Evolutionary conservation across 2,113 vertebrate species (phyloP).

Genomic region (Bostrychus sinensis): DNA sequence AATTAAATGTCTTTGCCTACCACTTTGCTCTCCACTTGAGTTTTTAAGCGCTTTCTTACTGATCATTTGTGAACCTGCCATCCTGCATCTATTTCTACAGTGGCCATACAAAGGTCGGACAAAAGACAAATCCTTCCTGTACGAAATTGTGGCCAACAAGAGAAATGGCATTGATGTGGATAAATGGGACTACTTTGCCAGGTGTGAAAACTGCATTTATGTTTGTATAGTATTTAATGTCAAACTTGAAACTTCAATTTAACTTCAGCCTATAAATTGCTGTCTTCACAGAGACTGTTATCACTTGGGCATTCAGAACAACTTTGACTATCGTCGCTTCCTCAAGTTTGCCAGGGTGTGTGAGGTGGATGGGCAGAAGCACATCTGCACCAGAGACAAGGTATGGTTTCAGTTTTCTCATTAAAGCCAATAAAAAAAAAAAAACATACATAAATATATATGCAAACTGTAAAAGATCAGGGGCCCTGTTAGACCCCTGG

Average conservation of each 20-base stretch:
- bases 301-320: conserved; percentile 93
- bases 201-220: conserved; percentile 71
- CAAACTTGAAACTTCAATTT: background rate
- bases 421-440: background rate
- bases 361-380: conserved; percentile 80
- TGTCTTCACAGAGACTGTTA: conserved; percentile 86
- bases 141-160: conserved; percentile 96
- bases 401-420: conserved; percentile 59
- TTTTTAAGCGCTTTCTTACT: background rate
- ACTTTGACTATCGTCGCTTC: conserved; percentile 90
- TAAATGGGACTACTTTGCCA: conserved; percentile 98
- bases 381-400: conserved; percentile 93
- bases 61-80: background rate
- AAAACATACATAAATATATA: too few relatives aligned
- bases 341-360: conserved; percentile 91
- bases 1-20: too few relatives aligned
- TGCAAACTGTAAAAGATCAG: too few relatives aligned
- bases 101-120: conserved; percentile 87
- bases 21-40: too few relatives aligned
- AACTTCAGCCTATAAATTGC: background rate
- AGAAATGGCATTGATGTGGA: conserved; percentile 94
- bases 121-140: conserved; percentile 91
- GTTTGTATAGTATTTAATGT: background rate
- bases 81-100: conserved; percentile 60
- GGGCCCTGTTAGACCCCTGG: too few relatives aligned